Evolutionary conservation across 2,888 invertebrate genomes (phyloP).

Genomic region (Formica aserva): DNA sequence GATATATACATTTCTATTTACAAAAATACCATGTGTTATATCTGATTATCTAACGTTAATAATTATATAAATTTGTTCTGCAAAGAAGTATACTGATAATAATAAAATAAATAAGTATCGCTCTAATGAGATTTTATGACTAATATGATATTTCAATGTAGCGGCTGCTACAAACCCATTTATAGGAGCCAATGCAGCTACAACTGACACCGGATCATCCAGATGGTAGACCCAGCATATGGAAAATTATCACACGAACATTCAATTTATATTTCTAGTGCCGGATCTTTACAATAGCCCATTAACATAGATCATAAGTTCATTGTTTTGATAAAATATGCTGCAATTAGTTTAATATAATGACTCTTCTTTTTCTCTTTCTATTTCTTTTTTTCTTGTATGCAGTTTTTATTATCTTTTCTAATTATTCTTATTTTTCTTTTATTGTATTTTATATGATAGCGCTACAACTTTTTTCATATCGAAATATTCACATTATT

Average conservation of each 20-base stretch:
- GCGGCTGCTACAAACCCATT: slow-evolving; percentile 83
- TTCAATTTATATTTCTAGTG: slow-evolving; percentile 40
- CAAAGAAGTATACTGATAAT: neutral
- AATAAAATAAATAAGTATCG: slow-evolving; percentile 17
- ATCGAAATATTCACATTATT: too few species aligned
- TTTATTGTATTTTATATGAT: neutral
- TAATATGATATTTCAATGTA: slow-evolving; percentile 69
- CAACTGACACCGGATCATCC: slow-evolving; percentile 77
- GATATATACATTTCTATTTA: neutral
- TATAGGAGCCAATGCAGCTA: slow-evolving; percentile 79
- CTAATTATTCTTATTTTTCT: neutral
- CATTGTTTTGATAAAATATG: slow-evolving; percentile 21
- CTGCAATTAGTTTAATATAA: slow-evolving; percentile 1
- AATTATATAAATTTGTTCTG: neutral
- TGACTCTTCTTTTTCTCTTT: neutral
- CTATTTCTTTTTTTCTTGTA: neutral
- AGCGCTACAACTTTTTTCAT: too few species aligned
- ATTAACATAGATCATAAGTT: slow-evolving; percentile 33
- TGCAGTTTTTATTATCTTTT: neutral
- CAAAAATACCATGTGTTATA: neutral
- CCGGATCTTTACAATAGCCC: slow-evolving; percentile 24
- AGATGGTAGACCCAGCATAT: slow-evolving; percentile 80
- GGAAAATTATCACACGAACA: slow-evolving; percentile 13
- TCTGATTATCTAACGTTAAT: neutral
- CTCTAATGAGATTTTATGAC: neutral